Evolutionary conservation across 2,888 invertebrate species (phyloP).

Genomic region (Ariolimax columbianus): DNA sequence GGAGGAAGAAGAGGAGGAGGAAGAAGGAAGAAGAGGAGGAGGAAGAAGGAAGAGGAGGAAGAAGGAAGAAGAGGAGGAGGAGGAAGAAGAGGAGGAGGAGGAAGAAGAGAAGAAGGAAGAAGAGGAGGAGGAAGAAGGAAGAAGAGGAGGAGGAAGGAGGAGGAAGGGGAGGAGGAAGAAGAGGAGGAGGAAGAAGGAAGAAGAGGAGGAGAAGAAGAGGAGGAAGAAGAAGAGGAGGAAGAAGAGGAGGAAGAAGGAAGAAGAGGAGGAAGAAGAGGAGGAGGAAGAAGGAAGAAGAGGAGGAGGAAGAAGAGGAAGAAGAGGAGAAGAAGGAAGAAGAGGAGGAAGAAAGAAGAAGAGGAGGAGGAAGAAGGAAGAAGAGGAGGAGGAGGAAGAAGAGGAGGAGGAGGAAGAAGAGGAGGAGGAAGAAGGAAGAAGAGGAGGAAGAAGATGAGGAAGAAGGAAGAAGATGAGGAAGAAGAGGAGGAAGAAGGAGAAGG

Average conservation of each 20-base stretch:
- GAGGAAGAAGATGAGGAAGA: no score
- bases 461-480: no score
- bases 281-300: not conserved
- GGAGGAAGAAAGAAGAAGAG: not conserved
- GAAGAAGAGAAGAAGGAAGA: not conserved
- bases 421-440: not conserved
- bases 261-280: not conserved
- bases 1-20: not conserved
- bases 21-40: not conserved
- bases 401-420: not conserved
- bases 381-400: not conserved
- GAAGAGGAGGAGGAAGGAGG: not conserved
- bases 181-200: not conserved
- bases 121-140: not conserved
- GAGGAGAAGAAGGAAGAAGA: not conserved
- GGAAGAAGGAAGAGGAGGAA: not conserved
- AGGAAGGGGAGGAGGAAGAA: not conserved
- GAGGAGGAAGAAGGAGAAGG: no score
- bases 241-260: not conserved
- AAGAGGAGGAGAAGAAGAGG: not conserved
- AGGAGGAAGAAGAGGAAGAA: not conserved
- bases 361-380: not conserved
- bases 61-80: not conserved
- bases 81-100: not conserved
- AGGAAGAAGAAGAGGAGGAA: not conserved